Evolutionary conservation across 2,888 invertebrate species (phyloP).

Genomic region (Meiosimyza decipiens): DNA sequence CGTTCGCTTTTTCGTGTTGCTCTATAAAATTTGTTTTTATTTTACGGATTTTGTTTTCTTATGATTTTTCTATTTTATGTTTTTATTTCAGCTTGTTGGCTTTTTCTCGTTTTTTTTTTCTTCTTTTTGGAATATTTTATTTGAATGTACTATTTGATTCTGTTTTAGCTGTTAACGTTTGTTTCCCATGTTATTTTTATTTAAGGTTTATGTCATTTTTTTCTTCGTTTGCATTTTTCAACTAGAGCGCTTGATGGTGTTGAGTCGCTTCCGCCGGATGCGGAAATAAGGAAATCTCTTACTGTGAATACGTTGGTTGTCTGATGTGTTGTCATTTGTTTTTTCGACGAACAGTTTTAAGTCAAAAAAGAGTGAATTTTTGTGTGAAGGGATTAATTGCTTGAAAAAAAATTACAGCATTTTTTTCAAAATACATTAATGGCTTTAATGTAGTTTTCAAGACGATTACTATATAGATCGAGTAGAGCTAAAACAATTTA

Average conservation of each 20-base stretch:
- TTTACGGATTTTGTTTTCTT: constrained; percentile 12
- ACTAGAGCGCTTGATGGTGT: constrained; percentile 4
- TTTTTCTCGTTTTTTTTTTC: neutral
- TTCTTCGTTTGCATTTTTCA: neutral
- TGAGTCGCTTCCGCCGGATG: constrained; percentile 32
- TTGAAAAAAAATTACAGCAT: neutral
- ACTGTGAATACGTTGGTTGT: neutral
- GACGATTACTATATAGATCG: too few relatives aligned
- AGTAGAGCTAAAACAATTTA: too few relatives aligned
- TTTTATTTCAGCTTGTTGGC: constrained; percentile 13
- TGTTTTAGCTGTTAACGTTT: constrained; percentile 4
- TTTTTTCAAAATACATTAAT: too few relatives aligned
- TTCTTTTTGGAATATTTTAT: neutral
- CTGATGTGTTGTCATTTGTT: constrained; percentile 18
- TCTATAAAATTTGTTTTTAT: constrained; percentile 1
- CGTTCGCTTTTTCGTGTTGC: neutral
- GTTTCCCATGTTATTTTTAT: neutral
- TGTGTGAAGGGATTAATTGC: neutral
- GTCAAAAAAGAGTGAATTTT: too few relatives aligned
- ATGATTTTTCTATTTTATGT: constrained; percentile 1
- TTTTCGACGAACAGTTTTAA: neutral
- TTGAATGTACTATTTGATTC: neutral
- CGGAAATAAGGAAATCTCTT: constrained; percentile 33
- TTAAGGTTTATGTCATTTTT: constrained; percentile 5
- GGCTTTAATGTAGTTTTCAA: too few relatives aligned